Base-by-base conservation (phyloP, 2,797 vertebrate species). In the Acanthiza pusilla region DNA sequence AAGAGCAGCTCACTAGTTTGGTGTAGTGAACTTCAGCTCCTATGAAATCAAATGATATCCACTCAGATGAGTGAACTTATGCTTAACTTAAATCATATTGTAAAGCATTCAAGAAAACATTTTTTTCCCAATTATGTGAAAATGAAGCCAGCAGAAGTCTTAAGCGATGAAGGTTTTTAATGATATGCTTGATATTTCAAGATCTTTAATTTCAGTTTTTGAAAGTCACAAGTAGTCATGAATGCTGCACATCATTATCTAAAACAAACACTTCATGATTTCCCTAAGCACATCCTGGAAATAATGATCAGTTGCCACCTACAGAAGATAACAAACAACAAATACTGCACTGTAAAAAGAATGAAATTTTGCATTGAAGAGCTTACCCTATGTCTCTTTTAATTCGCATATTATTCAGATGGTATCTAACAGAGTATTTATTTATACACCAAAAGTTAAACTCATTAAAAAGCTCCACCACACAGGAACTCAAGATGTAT, bases 251-350 rank as follows among this genome's bases (percentile, higher is more conserved):
- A 95, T 94, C 90, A 94, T 96, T 94, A 96, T 92, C 85, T 96
- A 94, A 96, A 97, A 93, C 83, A 96, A 96, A 95, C 76, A 92
- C 76, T 93, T 85, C 88, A 91, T 89, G 84, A 95, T 95, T 97
- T 96, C 91, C 91, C 79, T 68, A 77, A 88, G 79, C 88, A 76
- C 94, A 92, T 95, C 79, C 86, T 94, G 80, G 85, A 95, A 97
- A 94, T 94, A 95, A 96, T 92, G 74, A 96, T 93, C 91, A 91
- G 82, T 96, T 96, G 79, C 91, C 87, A 50, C 93, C 89, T 83
- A 77, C 79, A 79, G 86, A 92, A 91, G 89, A 95, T 93, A 96
- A 93, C 80, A 96, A 93, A 87, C 92, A 96, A 86, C 83, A 95
- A 95, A 96, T 91, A 92, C 71, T 87, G 76, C 72, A 85, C 72